Evolutionary conservation across 2,888 invertebrate genomes (phyloP).

Genomic region (Saturnia japonica): DNA sequence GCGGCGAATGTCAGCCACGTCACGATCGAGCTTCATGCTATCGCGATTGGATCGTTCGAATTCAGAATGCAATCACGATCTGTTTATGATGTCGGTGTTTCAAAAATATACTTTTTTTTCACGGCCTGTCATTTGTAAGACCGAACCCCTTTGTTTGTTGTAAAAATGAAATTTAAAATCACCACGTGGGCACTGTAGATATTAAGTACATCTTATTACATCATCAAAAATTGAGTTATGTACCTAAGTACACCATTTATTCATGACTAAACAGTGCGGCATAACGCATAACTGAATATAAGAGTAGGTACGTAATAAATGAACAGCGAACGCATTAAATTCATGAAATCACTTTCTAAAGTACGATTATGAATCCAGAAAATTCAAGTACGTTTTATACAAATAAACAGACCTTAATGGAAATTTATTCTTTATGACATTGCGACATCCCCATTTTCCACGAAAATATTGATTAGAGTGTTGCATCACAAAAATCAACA

Average conservation of each 20-base stretch:
- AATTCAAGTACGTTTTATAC: conserved; percentile 24
- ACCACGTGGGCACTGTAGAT: background rate
- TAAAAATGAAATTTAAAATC: background rate
- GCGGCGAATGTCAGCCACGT: conserved; percentile 81
- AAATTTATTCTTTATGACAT: conserved; percentile 18
- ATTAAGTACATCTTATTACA: background rate
- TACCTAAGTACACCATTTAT: conserved; percentile 26
- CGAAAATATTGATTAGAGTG: background rate
- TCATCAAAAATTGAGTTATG: too few species aligned
- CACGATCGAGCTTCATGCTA: conserved; percentile 76
- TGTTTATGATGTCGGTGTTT: conserved; percentile 47
- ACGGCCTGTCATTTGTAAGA: conserved; percentile 26
- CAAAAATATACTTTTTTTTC: conserved; percentile 33
- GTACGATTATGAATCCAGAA: conserved; percentile 22
- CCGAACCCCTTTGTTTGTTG: background rate
- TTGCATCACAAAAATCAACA: background rate
- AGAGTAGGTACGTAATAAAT: conserved; percentile 25
- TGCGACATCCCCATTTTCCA: conserved; percentile 13
- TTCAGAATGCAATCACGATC: conserved; percentile 68
- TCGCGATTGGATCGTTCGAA: conserved; percentile 70
- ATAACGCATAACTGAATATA: conserved; percentile 18
- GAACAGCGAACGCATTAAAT: conserved; percentile 28
- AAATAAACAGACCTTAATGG: conserved; percentile 17
- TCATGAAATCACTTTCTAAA: conserved; percentile 28
- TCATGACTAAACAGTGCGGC: conserved; percentile 26